Evolutionary conservation across 1,140 invertebrate species (phyloP).

Genomic region (Drosophila subpulchrella): DNA sequence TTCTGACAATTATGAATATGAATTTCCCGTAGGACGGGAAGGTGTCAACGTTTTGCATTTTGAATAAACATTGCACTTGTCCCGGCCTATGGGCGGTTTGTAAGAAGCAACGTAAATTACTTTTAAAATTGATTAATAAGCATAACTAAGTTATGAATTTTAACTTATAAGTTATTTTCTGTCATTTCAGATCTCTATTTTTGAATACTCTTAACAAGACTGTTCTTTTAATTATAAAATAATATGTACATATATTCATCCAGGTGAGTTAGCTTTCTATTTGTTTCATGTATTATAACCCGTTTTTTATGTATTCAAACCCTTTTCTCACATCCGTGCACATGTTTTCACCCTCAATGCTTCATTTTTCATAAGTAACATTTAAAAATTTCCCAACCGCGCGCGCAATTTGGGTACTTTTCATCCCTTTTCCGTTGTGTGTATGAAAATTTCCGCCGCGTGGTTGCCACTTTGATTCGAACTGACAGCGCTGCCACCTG

Average conservation of each 20-base stretch:
- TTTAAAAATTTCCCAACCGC: slow-evolving; percentile 25
- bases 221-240: neutral
- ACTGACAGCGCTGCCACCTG: slow-evolving; percentile 26
- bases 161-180: slow-evolving; percentile 1
- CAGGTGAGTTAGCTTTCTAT: slow-evolving; percentile 16
- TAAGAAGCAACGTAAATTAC: slow-evolving; percentile 11
- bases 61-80: slow-evolving; percentile 84
- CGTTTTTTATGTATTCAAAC: neutral
- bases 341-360: neutral
- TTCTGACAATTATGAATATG: slow-evolving; percentile 24
- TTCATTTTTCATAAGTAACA: neutral
- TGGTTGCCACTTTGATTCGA: slow-evolving; percentile 25
- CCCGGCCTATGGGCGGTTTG: slow-evolving; percentile 84
- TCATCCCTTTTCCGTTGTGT: slow-evolving; percentile 31
- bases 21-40: slow-evolving; percentile 83
- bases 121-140: neutral
- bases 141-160: neutral
- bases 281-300: neutral
- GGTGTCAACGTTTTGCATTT: slow-evolving; percentile 83
- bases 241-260: neutral
- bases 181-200: slow-evolving; percentile 21
- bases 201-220: neutral
- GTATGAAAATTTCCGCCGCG: slow-evolving; percentile 20
- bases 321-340: neutral
- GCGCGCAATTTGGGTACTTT: slow-evolving; percentile 28